These are phyloP conservation scores for Psettodes erumei DNA, from an alignment of 2,113 vertebrate species.

Conservation along the genomic window DNA sequence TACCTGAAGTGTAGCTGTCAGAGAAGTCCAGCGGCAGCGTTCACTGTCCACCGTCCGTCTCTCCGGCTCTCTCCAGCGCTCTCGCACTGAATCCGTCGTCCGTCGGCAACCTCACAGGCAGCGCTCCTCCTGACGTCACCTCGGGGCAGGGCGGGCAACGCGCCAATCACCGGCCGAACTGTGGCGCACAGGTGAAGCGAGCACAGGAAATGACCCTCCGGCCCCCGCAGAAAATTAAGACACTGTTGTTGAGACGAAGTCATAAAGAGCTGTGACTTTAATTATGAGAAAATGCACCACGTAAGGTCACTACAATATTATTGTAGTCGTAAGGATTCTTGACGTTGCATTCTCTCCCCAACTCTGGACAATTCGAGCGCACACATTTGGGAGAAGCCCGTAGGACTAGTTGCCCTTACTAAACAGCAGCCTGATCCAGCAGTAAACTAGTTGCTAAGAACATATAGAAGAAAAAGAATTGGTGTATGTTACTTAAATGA, in stretches of 20 bases:
- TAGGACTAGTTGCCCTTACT: no score
- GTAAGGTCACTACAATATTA: background rate
- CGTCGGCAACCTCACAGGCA: constrained; percentile 36
- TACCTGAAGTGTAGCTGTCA: constrained; percentile 52
- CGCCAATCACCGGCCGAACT: constrained; percentile 57
- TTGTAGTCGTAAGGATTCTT: background rate
- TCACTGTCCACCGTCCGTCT: background rate
- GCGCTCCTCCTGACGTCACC: constrained; percentile 60
- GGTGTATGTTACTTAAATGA: no score
- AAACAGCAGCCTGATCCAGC: no score
- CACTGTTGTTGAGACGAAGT: no score
- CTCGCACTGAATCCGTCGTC: constrained; percentile 27
- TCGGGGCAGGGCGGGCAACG: constrained; percentile 3
- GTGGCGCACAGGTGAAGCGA: constrained; percentile 49
- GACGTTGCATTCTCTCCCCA: background rate
- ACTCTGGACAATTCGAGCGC: no score
- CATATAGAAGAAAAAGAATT: no score
- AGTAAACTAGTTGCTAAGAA: no score
- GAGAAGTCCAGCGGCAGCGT: background rate
- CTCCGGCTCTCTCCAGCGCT: constrained; percentile 27
- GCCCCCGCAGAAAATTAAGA: background rate
- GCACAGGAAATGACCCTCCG: background rate
- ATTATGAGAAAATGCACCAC: background rate
- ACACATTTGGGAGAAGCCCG: no score
- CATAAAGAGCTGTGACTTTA: background rate